Conservation (phyloP, 2,113 vertebrate genomes). For the Carlito syrichta region DNA sequence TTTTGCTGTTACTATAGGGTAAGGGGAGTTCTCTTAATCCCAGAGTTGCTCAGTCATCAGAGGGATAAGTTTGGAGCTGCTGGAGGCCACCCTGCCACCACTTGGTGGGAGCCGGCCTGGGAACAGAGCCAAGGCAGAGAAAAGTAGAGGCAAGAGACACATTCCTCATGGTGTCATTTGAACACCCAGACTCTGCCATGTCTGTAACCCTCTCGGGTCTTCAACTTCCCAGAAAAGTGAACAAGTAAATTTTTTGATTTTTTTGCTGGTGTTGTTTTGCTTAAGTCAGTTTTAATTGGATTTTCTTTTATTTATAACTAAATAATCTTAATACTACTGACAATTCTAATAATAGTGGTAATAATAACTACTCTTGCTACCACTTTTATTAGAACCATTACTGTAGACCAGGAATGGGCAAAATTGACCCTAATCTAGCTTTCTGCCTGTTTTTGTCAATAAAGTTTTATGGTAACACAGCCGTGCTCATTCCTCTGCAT, state of each 20-base stretch:
- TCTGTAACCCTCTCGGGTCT: not conserved
- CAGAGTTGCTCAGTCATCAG: not conserved
- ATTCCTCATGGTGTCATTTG: not conserved
- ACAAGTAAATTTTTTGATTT: not conserved
- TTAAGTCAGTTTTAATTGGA: not conserved
- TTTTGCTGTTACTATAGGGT: not conserved
- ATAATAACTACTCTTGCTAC: not conserved
- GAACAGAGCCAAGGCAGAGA: not conserved
- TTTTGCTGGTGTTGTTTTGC: not conserved
- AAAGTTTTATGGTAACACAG: conserved; percentile 1
- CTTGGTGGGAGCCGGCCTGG: not conserved
- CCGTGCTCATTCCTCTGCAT: not conserved
- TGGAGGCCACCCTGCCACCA: not conserved
- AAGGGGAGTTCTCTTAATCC: not conserved
- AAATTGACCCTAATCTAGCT: not conserved
- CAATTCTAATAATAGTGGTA: not conserved
- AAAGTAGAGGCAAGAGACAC: not conserved
- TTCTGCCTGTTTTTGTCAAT: not conserved
- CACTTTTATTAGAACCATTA: not conserved
- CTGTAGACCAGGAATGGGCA: not conserved
- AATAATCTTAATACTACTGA: not conserved
- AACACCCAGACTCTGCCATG: not conserved
- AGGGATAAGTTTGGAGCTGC: rapidly evolving
- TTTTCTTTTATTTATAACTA: not conserved
- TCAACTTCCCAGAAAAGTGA: not conserved